Percentiles rank a stretch among this genome's conserved stretches.
Evolutionary conservation across 2,888 invertebrate genomes (phyloP).

Genomic region (Lasioglossum calceatum): DNA sequence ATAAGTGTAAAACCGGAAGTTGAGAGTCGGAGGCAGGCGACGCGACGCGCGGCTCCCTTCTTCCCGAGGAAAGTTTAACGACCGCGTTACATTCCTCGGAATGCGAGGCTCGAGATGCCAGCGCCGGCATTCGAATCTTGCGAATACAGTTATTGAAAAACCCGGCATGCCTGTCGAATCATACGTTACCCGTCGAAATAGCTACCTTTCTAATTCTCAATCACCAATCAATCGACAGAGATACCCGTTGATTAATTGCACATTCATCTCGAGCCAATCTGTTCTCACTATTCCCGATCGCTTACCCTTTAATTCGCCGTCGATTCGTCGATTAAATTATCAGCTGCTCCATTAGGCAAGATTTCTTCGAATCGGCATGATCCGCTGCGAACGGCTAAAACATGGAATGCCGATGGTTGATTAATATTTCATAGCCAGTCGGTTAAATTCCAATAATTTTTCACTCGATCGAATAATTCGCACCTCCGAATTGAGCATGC

Average conservation of each 20-base stretch:
- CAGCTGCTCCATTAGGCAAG: not conserved
- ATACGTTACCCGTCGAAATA: slow-evolving; percentile 14
- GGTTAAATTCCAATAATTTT: too few relatives aligned
- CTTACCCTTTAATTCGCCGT: not conserved
- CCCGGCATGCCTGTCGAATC: not conserved
- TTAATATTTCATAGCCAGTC: not conserved
- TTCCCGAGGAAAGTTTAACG: slow-evolving; percentile 15
- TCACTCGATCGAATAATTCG: too few relatives aligned
- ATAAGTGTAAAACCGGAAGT: slow-evolving; percentile 39
- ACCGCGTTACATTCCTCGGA: slow-evolving; percentile 11
- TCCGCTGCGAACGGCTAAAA: not conserved
- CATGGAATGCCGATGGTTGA: not conserved
- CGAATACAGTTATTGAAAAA: slow-evolving; percentile 47
- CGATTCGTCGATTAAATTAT: not conserved
- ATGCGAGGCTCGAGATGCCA: slow-evolving; percentile 1
- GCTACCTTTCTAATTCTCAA: slow-evolving; percentile 37
- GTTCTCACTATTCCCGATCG: not conserved
- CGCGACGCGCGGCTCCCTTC: not conserved
- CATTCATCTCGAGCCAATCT: not conserved
- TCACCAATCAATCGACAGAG: slow-evolving; percentile 12
- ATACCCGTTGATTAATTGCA: not conserved
- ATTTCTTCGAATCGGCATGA: not conserved
- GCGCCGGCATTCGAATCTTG: slow-evolving; percentile 11
- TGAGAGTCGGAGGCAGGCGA: not conserved
- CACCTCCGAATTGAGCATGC: too few relatives aligned